Conservation (phyloP, 2,797 vertebrate species). For the Protonibea diacanthus region DNA sequence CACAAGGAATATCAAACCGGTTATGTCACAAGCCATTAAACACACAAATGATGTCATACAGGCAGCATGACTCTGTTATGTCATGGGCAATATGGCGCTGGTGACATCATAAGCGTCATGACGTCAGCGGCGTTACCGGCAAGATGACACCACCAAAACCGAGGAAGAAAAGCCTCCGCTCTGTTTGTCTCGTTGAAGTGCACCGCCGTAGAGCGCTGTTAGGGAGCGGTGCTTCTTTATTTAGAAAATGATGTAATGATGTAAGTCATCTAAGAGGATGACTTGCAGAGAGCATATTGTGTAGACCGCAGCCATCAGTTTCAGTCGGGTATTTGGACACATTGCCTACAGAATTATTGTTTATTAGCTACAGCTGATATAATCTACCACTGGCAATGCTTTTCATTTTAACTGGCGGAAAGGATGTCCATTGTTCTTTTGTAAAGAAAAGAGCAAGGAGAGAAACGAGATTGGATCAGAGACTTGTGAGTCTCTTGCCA, state of each 20-base stretch:
- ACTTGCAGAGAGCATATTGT: not conserved
- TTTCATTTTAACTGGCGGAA: not conserved
- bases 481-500: slow-evolving; percentile 6
- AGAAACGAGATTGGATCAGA: not conserved
- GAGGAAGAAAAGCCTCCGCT: not conserved
- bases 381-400: slow-evolving; percentile 1
- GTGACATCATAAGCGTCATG: too few relatives aligned
- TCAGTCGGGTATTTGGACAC: not conserved
- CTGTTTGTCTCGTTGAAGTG: not conserved
- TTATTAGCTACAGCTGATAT: slow-evolving; percentile 7
- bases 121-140: not conserved
- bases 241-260: not conserved
- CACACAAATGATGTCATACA: not conserved
- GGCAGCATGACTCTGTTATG: not conserved
- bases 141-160: not conserved
- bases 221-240: not conserved
- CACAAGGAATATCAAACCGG: not conserved
- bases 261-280: not conserved
- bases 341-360: not conserved
- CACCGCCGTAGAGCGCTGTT: not conserved
- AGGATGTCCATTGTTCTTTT: not conserved
- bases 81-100: too few relatives aligned
- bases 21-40: not conserved
- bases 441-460: not conserved
- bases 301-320: not conserved